Evolutionary conservation across 92 coral and sea anemone species (phyloP).

Genomic region (Epizoanthus scotinus): DNA sequence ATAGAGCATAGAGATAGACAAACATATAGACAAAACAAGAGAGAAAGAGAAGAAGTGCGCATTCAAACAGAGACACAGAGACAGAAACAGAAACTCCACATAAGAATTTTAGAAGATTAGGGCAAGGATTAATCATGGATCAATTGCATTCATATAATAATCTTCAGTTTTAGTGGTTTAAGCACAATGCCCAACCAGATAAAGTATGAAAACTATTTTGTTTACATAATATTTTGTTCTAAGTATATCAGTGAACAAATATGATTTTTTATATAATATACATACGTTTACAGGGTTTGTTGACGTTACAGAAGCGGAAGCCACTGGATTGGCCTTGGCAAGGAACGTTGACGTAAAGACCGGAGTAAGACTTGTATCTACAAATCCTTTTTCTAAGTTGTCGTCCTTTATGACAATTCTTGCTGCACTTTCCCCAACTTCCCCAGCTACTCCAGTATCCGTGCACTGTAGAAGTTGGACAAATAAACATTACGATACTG

Average conservation of each 20-base stretch:
- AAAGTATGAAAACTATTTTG: neutral
- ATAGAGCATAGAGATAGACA: too few species aligned
- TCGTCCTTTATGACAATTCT: constrained; percentile 26
- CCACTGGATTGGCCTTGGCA: constrained; percentile 30
- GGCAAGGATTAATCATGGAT: too few species aligned
- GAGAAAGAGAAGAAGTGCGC: too few species aligned
- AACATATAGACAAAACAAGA: too few species aligned
- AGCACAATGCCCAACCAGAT: neutral
- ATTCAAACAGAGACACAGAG: too few species aligned
- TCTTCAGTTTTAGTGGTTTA: too few species aligned
- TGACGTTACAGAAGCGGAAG: constrained; percentile 8
- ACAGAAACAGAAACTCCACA: too few species aligned
- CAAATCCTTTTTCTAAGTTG: constrained; percentile 26
- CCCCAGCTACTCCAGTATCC: constrained; percentile 32
- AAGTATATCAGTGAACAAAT: neutral
- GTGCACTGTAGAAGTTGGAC: neutral
- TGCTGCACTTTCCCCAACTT: constrained; percentile 28
- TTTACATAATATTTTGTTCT: too few species aligned
- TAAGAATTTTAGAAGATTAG: too few species aligned
- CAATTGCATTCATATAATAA: too few species aligned
- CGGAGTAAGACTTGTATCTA: constrained; percentile 21
- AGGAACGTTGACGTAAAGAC: constrained; percentile 24
- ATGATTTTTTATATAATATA: neutral
- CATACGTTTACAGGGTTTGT: constrained; percentile 28
- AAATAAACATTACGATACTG: neutral